phyloP scores from a whole-genome alignment of 2,888 invertebrate genomes.

The Phyllotreta striolata region DNA sequence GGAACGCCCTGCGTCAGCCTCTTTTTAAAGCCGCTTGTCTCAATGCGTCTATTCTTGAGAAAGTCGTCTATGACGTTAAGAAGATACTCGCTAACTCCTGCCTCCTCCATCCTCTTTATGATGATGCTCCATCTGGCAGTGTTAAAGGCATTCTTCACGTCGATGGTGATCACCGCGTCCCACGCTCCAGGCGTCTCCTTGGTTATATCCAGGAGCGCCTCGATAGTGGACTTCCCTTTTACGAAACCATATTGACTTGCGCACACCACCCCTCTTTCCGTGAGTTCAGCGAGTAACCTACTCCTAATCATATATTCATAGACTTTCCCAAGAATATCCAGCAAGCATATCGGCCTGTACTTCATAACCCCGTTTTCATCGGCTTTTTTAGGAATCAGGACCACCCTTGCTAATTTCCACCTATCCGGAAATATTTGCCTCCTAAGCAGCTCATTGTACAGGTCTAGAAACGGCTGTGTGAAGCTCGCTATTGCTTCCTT shows the following conservation, averaged over 20 bases:
- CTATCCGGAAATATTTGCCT: slow-evolving; percentile 20
- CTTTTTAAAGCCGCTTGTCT: neutral
- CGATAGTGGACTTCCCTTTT: slow-evolving; percentile 10
- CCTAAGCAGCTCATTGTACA: slow-evolving; percentile 3
- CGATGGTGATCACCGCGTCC: slow-evolving; percentile 7
- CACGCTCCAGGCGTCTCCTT: neutral
- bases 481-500: neutral
- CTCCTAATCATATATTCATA: slow-evolving; percentile 25
- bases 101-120: neutral
- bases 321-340: slow-evolving; percentile 30
- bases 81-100: slow-evolving; percentile 5
- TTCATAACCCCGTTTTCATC: neutral
- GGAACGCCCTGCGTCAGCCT: slow-evolving; percentile 21
- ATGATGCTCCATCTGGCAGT: neutral
- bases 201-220: neutral
- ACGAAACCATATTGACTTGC: slow-evolving; percentile 16
- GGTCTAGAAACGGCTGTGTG: neutral
- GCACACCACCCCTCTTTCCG: slow-evolving; percentile 4
- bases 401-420: slow-evolving; percentile 32
- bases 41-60: slow-evolving; percentile 2
- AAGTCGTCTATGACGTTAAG: slow-evolving; percentile 2
- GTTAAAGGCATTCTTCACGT: neutral
- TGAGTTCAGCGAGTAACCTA: slow-evolving; percentile 17
- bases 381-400: slow-evolving; percentile 29
- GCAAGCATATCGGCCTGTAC: slow-evolving; percentile 16